A percentile compares a stretch with the other conserved stretches of the same genome.
Conservation (phyloP, 2,797 vertebrate species). For the Enteromius fasciolatus region DNA sequence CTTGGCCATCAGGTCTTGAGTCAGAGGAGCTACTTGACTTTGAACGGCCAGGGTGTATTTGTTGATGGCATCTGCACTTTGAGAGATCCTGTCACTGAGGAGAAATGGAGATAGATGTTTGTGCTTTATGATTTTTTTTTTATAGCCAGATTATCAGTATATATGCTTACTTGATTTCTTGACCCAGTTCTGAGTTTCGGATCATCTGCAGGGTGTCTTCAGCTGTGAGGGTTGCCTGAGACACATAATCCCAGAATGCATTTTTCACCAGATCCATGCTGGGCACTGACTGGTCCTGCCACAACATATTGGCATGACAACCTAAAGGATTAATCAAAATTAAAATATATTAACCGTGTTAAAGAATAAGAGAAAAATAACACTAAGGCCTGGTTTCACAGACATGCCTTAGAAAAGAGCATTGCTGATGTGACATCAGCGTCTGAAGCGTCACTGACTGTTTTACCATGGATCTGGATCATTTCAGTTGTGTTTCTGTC, state of each 20-base stretch:
- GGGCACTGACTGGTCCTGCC: conserved; percentile 51
- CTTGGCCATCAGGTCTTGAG: conserved; percentile 64
- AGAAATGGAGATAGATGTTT: conserved; percentile 36
- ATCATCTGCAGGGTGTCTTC: conserved; percentile 70
- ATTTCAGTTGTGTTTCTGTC: too few species aligned
- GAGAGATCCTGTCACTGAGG: conserved; percentile 67
- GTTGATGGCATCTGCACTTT: conserved; percentile 64
- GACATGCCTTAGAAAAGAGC: too few species aligned
- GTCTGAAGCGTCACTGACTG: too few species aligned
- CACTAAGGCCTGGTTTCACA: not conserved
- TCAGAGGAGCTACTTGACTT: conserved; percentile 63
- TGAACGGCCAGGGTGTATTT: conserved; percentile 55
- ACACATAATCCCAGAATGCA: conserved; percentile 78
- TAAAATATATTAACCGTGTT: not conserved
- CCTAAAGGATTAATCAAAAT: conserved; percentile 45
- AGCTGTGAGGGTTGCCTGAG: conserved; percentile 66
- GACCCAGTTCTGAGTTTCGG: conserved; percentile 68
- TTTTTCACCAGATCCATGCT: conserved; percentile 72
- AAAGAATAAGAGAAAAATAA: too few species aligned
- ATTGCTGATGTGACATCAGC: too few species aligned
- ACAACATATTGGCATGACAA: conserved; percentile 66
- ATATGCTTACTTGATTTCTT: conserved; percentile 76
- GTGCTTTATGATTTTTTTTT: not conserved
- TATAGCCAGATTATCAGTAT: not conserved
- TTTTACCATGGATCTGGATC: not conserved